phyloP scores from a whole-genome alignment of 2,113 vertebrate species.

The Lota lota region DNA sequence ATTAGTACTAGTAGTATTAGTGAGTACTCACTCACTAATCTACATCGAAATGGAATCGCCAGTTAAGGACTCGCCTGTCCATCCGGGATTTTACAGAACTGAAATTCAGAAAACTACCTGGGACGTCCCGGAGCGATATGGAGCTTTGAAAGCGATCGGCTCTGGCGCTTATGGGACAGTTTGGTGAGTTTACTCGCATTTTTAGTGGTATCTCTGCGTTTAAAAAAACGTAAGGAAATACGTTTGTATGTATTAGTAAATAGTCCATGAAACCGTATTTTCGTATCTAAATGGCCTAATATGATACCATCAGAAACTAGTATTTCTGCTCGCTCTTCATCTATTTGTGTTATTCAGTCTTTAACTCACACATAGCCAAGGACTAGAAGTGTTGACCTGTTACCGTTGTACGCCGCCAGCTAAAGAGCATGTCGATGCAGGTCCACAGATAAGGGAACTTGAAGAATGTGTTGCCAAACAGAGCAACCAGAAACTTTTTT shows the following conservation, averaged over 20 bases:
- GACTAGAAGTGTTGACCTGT: neutral
- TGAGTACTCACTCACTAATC: too few species aligned
- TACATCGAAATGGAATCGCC: slow-evolving; percentile 40
- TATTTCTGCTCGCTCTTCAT: too few species aligned
- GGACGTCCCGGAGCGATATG: slow-evolving; percentile 72
- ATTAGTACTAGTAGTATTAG: neutral
- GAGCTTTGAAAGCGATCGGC: slow-evolving; percentile 61
- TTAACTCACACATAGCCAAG: too few species aligned
- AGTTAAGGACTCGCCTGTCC: slow-evolving; percentile 47
- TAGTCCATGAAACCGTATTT: too few species aligned
- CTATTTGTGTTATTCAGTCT: too few species aligned
- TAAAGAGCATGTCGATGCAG: slow-evolving; percentile 58
- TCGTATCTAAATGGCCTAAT: too few species aligned
- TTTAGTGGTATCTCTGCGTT: neutral
- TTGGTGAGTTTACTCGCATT: slow-evolving; percentile 61
- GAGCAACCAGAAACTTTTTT: too few species aligned
- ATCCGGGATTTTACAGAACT: slow-evolving; percentile 60
- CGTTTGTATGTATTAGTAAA: too few species aligned
- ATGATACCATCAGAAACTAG: too few species aligned
- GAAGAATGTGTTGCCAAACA: slow-evolving; percentile 42
- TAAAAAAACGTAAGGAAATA: too few species aligned
- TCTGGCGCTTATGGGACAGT: slow-evolving; percentile 79
- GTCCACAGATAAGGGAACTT: slow-evolving; percentile 45
- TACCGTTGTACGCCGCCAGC: slow-evolving; percentile 47
- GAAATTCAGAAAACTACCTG: slow-evolving; percentile 78